A percentile compares a stretch with the other conserved stretches of the same genome.
Evolutionary conservation across 2,888 invertebrate genomes (phyloP).

Genomic region (Stegophylla sp.): DNA sequence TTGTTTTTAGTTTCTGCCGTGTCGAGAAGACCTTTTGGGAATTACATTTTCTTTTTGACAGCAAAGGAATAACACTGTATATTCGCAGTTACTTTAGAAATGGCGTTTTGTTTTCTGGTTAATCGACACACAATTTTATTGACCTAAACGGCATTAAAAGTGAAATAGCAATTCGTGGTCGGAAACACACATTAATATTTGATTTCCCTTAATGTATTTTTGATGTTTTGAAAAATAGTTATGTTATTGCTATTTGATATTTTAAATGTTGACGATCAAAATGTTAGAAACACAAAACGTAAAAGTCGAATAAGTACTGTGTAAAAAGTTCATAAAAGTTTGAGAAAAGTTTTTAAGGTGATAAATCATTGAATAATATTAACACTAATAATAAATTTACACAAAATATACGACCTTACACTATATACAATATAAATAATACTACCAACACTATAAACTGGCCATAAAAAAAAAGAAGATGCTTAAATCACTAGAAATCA

Average conservation of each 20-base stretch:
- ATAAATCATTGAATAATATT: constrained; percentile 33
- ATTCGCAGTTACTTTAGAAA: constrained; percentile 17
- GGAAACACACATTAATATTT: constrained; percentile 8
- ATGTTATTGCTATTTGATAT: background rate
- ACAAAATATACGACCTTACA: background rate
- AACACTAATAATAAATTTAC: constrained; percentile 22
- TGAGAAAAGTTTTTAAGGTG: background rate
- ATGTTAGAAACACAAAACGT: background rate
- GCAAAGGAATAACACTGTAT: constrained; percentile 26
- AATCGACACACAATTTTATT: background rate
- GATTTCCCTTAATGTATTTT: constrained; percentile 34
- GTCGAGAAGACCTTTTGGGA: constrained; percentile 35
- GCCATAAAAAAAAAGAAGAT: constrained; percentile 12
- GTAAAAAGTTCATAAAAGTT: constrained; percentile 18
- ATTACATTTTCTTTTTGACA: constrained; percentile 39
- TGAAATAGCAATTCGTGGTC: background rate
- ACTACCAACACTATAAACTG: background rate
- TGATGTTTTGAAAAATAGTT: constrained; percentile 4
- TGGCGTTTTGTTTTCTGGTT: constrained; percentile 6
- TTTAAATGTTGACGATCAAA: background rate
- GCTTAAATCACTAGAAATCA: no score
- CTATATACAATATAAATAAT: background rate
- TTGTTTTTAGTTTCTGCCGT: constrained; percentile 40
- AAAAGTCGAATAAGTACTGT: background rate
- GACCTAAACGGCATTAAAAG: background rate